Conservation (phyloP, 2,113 vertebrate genomes). For the Spea multiplicata region DNA sequence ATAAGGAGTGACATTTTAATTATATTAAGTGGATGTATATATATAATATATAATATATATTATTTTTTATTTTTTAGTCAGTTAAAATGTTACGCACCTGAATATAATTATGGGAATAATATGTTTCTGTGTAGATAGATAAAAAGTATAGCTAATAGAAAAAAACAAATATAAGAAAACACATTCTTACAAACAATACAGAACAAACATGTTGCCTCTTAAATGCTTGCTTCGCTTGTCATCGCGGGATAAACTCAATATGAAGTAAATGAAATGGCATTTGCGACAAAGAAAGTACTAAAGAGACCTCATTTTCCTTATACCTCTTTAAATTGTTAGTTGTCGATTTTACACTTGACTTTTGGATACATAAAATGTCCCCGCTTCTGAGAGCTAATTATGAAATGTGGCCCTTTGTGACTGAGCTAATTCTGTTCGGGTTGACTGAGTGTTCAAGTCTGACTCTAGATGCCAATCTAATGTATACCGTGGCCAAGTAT, state of each 20-base stretch:
- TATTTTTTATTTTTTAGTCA: no score
- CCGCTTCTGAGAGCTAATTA: slow-evolving; percentile 70
- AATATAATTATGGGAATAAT: no score
- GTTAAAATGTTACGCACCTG: no score
- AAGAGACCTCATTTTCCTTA: slow-evolving; percentile 49
- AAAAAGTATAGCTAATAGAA: no score
- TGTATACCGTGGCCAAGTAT: slow-evolving; percentile 59
- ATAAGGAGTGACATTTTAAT: no score
- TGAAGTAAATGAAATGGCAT: slow-evolving; percentile 51
- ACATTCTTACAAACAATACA: not conserved
- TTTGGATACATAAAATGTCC: slow-evolving; percentile 62
- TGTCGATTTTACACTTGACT: slow-evolving; percentile 63
- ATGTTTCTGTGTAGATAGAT: no score
- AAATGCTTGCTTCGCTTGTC: not conserved
- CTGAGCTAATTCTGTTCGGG: slow-evolving; percentile 70
- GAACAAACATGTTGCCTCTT: not conserved
- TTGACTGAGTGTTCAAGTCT: slow-evolving; percentile 70
- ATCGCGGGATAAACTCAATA: not conserved
- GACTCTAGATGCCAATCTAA: slow-evolving; percentile 65
- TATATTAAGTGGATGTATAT: no score
- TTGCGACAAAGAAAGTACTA: slow-evolving; percentile 34
- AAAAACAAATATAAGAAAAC: no score
- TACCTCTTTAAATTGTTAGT: slow-evolving; percentile 53
- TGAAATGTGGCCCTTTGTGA: slow-evolving; percentile 58
- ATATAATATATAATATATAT: no score